Base-by-base conservation (phyloP, 2,113 vertebrate species). In the Nasalis larvatus region DNA sequence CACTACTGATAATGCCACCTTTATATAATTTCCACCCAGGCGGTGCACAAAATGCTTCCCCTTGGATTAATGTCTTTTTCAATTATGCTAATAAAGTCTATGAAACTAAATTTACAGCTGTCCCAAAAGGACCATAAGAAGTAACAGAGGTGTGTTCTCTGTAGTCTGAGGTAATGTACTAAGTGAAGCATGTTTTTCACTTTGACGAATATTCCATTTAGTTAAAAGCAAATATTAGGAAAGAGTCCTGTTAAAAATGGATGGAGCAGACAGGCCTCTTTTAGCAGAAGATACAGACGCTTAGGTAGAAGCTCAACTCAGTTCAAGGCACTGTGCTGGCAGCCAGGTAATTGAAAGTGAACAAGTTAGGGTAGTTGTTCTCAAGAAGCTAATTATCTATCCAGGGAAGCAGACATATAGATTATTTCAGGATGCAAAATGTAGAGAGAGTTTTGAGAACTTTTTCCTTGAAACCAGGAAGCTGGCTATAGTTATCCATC, bases 101-200 rank as follows among this genome's bases (percentile, higher is more conserved):
- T 71, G 90, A 56, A 21, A 66, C 80, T 17, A 49, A 92, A 92
- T 80, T 60, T 81, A 49, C 52, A 54, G 76, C 42, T 42, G 37
- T 77, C 96, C 90, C 96, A 5, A 52, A 58, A 97, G 88, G 83
- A 45, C 91, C 30, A 14, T 78, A 82, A 12, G 87, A 78, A 87
- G 71, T 27, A 68, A 82, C 76, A 84, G 85, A 84, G 84, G 80
- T 56, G 66, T 6, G 63, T 77, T 73, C 91, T 85, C 45, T 12
- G 47, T 23, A n/a, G 56, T 88, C 81, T 37, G 45, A 83, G 16
- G 71, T 63, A 91, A 96, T 32, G 74, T 2, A 16, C 78, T 42
- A 40, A 49, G 60, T 4, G 69, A 69, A 73, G 76, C n/a, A 10
- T 23, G 27, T 30, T 80, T 85, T 60, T 40, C 42, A 49, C 60